Evolutionary conservation across 2,888 invertebrate genomes (phyloP).

Genomic region (Mythimna albipuncta): DNA sequence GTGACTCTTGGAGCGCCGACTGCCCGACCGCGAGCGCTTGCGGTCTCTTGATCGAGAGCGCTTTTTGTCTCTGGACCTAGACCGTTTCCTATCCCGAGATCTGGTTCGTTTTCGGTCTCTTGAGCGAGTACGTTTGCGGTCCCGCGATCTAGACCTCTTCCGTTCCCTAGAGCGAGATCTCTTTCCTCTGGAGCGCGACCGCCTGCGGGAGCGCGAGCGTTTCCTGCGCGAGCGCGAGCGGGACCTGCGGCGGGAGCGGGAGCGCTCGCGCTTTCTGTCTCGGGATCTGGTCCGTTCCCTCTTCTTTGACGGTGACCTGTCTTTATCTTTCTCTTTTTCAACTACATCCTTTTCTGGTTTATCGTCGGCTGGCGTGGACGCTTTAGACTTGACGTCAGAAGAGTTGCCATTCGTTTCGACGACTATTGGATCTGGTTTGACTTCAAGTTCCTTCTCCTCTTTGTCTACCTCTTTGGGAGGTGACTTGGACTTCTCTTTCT

Average conservation of each 20-base stretch:
- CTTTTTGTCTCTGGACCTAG: constrained; percentile 86
- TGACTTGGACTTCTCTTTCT: constrained; percentile 81
- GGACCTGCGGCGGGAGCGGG: constrained; percentile 92
- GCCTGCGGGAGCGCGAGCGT: constrained; percentile 86
- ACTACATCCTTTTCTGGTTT: constrained; percentile 67
- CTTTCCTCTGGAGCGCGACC: constrained; percentile 84
- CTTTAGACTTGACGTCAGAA: constrained; percentile 78
- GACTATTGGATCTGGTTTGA: constrained; percentile 70
- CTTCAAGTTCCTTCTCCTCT: constrained; percentile 76
- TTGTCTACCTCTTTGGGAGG: constrained; percentile 76
- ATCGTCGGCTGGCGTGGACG: constrained; percentile 78
- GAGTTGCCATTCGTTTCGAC: constrained; percentile 80
- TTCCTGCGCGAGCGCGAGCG: constrained; percentile 89
- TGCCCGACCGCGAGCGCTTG: constrained; percentile 84
- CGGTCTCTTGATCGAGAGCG: constrained; percentile 85
- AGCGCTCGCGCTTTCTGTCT: constrained; percentile 85
- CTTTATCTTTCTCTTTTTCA: constrained; percentile 76
- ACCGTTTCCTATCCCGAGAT: constrained; percentile 86
- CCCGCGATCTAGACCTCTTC: constrained; percentile 91
- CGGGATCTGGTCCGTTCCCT: constrained; percentile 86
- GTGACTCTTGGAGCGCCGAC: constrained; percentile 84
- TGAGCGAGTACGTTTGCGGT: constrained; percentile 90
- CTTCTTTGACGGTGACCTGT: constrained; percentile 83
- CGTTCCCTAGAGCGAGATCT: constrained; percentile 88
- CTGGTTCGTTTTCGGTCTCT: constrained; percentile 87